Evolutionary conservation across 1,140 invertebrate genomes (phyloP).

Genomic region (Lepidurus apus): DNA sequence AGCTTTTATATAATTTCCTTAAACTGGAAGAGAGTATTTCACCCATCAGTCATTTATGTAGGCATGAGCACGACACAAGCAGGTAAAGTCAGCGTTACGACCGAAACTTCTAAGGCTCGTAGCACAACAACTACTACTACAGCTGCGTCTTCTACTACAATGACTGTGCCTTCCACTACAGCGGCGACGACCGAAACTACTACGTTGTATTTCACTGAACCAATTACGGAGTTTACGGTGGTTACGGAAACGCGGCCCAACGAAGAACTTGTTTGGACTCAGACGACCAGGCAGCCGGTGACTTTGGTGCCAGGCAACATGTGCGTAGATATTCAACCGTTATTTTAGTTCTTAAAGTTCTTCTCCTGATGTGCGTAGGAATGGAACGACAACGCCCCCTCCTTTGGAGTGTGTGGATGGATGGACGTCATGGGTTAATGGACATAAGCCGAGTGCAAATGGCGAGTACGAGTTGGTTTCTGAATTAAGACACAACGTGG

Average conservation of each 20-base stretch:
- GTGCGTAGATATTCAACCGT: too few species aligned
- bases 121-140: slow-evolving; percentile 23
- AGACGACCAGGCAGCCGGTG: slow-evolving; percentile 27
- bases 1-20: slow-evolving; percentile 32
- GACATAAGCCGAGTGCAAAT: slow-evolving; percentile 40
- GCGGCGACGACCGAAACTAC: background rate
- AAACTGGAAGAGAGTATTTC: background rate
- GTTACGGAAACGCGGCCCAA: background rate
- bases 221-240: slow-evolving; percentile 29
- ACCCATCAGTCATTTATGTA: background rate
- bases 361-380: background rate
- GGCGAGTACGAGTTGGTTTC: slow-evolving; percentile 44
- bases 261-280: background rate
- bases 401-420: slow-evolving; percentile 35
- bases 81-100: too few species aligned
- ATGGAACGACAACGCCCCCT: background rate
- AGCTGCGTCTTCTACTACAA: slow-evolving; percentile 28
- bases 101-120: too few species aligned
- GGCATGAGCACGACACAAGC: background rate
- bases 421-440: slow-evolving; percentile 48
- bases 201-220: background rate
- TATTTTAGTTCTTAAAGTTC: background rate
- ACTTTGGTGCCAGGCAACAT: too few species aligned
- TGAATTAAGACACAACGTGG: slow-evolving; percentile 40
- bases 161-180: slow-evolving; percentile 22